Conservation (phyloP, 1,140 invertebrate genomes). For the Orchestia grillus region DNA sequence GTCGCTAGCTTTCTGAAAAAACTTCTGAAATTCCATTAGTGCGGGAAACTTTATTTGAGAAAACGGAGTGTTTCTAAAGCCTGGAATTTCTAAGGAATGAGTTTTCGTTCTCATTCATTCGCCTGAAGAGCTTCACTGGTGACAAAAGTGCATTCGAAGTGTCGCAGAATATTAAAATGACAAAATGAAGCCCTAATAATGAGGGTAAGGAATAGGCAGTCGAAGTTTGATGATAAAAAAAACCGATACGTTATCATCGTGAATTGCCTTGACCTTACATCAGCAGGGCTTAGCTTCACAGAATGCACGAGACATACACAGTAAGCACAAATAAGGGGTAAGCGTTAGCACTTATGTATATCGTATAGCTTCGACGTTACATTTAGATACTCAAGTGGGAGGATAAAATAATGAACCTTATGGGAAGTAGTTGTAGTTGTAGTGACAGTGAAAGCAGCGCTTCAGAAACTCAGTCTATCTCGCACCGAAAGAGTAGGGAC, state of each 20-base stretch:
- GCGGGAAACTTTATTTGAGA: not conserved
- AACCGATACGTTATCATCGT: not conserved
- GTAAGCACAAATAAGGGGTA: too few species aligned
- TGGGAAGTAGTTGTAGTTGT: too few species aligned
- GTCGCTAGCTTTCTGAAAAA: not conserved
- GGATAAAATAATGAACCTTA: too few species aligned
- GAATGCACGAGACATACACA: too few species aligned
- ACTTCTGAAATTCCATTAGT: not conserved
- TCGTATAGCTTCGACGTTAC: too few species aligned
- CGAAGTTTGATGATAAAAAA: not conserved
- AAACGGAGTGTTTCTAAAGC: not conserved
- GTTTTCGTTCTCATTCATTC: not conserved
- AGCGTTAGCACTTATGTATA: too few species aligned
- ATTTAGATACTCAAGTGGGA: too few species aligned
- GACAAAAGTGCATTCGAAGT: not conserved
- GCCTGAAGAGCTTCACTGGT: not conserved
- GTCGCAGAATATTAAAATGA: not conserved
- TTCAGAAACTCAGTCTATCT: too few species aligned
- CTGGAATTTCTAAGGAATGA: not conserved
- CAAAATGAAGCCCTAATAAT: not conserved
- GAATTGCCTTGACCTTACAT: not conserved
- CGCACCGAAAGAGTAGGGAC: too few species aligned
- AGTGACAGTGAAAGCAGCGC: too few species aligned
- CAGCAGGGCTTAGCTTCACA: not conserved
- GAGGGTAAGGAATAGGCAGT: not conserved